Evolutionary conservation across 1,140 invertebrate genomes (phyloP).

Genomic region (Odontomachus brunneus): DNA sequence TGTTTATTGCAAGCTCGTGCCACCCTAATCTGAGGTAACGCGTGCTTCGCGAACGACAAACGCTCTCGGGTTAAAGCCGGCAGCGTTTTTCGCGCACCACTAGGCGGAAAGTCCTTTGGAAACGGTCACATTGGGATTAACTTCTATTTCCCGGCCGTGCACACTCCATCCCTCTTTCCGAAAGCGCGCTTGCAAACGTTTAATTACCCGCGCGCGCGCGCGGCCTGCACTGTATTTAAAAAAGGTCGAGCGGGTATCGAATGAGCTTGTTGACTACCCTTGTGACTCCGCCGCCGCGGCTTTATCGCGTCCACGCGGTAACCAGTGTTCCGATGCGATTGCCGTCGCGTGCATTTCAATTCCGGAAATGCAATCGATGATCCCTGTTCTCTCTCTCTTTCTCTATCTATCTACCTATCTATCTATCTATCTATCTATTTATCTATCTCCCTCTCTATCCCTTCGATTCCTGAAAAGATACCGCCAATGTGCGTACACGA

Average conservation of each 20-base stretch:
- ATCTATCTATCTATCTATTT: too few species aligned
- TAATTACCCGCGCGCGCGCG: constrained; percentile 31
- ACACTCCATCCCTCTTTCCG: constrained; percentile 20
- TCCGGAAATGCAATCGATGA: constrained; percentile 26
- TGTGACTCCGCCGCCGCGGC: constrained; percentile 9
- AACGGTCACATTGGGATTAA: constrained; percentile 48
- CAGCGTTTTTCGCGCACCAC: constrained; percentile 22
- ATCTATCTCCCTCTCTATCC: neutral
- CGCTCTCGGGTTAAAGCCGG: neutral
- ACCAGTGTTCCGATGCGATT: constrained; percentile 34
- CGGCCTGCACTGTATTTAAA: constrained; percentile 44
- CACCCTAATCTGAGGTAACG: constrained; percentile 34
- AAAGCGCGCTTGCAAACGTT: constrained; percentile 46
- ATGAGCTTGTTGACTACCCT: constrained; percentile 29
- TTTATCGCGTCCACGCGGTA: constrained; percentile 41
- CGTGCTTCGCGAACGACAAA: constrained; percentile 1
- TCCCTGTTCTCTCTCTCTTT: constrained; percentile 2
- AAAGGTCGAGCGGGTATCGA: constrained; percentile 35
- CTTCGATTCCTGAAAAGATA: too few species aligned
- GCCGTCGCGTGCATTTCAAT: constrained; percentile 35
- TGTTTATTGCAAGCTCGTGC: constrained; percentile 12
- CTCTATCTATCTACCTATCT: constrained; percentile 26
- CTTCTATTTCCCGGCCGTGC: constrained; percentile 43
- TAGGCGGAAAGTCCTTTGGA: constrained; percentile 27
- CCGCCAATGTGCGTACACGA: too few species aligned